phyloP scores from a whole-genome alignment of 1,140 invertebrate species.

The Notospermus geniculatus region DNA sequence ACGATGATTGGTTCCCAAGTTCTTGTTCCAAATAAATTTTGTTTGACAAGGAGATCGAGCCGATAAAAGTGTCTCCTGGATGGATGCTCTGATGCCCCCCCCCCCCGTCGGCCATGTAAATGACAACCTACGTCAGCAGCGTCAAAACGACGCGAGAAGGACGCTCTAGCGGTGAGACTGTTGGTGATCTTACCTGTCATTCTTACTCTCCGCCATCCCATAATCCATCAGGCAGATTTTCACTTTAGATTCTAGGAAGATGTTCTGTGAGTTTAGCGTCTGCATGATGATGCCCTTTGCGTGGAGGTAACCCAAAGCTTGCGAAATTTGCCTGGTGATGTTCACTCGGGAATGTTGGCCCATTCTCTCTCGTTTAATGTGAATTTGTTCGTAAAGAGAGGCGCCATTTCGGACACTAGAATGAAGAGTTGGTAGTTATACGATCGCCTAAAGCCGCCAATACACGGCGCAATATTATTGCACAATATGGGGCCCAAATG shows the following conservation, averaged over 20 bases:
- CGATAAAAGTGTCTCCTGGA: too few relatives aligned
- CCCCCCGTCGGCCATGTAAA: too few relatives aligned
- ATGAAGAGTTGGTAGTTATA: constrained; percentile 13
- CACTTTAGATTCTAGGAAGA: constrained; percentile 57
- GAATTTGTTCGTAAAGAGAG: constrained; percentile 52
- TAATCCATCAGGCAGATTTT: constrained; percentile 58
- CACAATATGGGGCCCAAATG: too few relatives aligned
- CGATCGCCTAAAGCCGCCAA: too few relatives aligned
- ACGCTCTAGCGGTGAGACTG: too few relatives aligned
- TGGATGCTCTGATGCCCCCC: too few relatives aligned
- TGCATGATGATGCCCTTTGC: constrained; percentile 57
- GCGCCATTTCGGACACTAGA: constrained; percentile 49
- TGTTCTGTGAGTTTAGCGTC: constrained; percentile 56
- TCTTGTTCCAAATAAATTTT: too few relatives aligned
- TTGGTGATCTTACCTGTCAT: constrained; percentile 31
- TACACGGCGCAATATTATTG: too few relatives aligned
- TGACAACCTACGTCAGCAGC: too few relatives aligned
- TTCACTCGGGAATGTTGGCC: constrained; percentile 43
- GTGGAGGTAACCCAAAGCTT: constrained; percentile 59
- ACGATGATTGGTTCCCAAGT: too few relatives aligned
- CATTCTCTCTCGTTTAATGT: constrained; percentile 41
- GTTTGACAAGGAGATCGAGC: too few relatives aligned
- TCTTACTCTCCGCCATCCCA: constrained; percentile 41
- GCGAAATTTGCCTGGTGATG: constrained; percentile 49
- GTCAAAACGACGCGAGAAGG: too few relatives aligned